Evolutionary conservation across 2,797 vertebrate genomes (phyloP).

Genomic region (Spondyliosoma cantharus): DNA sequence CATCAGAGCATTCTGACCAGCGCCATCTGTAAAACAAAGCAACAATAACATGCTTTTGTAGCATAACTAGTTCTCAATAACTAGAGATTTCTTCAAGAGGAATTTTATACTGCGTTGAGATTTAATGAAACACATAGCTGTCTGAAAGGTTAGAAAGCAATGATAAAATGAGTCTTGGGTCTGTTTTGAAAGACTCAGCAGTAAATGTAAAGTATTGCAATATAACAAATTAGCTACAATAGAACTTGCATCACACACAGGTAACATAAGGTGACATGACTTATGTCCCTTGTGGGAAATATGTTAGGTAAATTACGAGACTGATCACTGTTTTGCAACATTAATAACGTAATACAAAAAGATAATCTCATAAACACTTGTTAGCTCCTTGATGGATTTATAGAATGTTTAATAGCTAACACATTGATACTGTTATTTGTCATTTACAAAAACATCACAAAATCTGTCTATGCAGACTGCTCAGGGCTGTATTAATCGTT

Average conservation of each 20-base stretch:
- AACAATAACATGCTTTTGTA: not conserved
- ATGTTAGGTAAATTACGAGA: too few species aligned
- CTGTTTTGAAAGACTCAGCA: not conserved
- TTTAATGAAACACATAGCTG: not conserved
- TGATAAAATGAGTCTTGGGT: not conserved
- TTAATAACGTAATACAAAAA: too few species aligned
- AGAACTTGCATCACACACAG: not conserved
- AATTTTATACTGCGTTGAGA: not conserved
- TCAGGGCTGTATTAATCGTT: conserved; percentile 5
- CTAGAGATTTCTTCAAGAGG: not conserved
- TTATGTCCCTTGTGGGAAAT: too few species aligned
- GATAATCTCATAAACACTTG: not conserved
- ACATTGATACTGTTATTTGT: not conserved
- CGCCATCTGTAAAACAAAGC: not conserved
- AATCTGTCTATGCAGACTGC: not conserved
- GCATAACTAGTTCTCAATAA: not conserved
- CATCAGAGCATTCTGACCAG: not conserved
- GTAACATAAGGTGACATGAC: too few species aligned
- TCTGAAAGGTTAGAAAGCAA: not conserved
- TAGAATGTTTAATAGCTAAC: not conserved
- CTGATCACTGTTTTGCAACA: too few species aligned
- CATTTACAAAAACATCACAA: not conserved
- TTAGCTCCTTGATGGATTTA: not conserved
- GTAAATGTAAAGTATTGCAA: not conserved
- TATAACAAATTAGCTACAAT: not conserved